A percentile compares a stretch with the other conserved stretches of the same genome.
phyloP scores from a whole-genome alignment of 2,888 invertebrate species.

The Lycophotia porphyrea region DNA sequence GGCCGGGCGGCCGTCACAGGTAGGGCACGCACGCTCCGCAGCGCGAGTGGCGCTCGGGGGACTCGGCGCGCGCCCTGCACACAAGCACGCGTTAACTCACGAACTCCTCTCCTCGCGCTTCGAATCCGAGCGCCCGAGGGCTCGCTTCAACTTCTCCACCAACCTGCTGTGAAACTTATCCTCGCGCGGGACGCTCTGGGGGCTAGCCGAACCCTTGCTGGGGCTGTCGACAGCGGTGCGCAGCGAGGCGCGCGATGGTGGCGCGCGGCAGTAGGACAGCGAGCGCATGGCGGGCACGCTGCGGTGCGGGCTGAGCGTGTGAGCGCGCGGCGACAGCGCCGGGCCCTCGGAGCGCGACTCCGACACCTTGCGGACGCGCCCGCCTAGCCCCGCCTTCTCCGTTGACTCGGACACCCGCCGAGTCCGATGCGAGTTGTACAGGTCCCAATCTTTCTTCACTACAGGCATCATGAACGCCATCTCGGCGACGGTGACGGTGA shows the following conservation, averaged over 20 bases:
- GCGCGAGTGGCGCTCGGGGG: conserved; percentile 85
- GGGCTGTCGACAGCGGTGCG: conserved; percentile 91
- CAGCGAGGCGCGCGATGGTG: conserved; percentile 91
- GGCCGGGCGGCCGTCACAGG: conserved; percentile 78
- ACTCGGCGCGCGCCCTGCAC: conserved; percentile 88
- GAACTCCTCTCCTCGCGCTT: conserved; percentile 87
- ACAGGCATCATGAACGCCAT: conserved; percentile 99
- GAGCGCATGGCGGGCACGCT: conserved; percentile 92
- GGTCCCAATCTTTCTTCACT: conserved; percentile 98
- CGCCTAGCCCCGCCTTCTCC: conserved; percentile 78
- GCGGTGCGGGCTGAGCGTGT: conserved; percentile 90
- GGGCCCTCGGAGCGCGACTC: conserved; percentile 94
- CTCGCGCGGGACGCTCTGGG: conserved; percentile 89
- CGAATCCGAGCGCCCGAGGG: conserved; percentile 91
- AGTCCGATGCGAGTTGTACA: conserved; percentile 95
- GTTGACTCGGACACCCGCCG: conserved; percentile 94
- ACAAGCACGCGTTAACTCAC: conserved; percentile 89
- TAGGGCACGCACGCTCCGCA: conserved; percentile 88
- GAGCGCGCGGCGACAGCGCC: conserved; percentile 91
- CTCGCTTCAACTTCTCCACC: conserved; percentile 94
- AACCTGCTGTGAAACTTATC: conserved; percentile 95
- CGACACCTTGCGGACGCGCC: conserved; percentile 93
- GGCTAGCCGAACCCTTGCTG: conserved; percentile 92
- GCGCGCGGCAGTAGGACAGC: conserved; percentile 88
- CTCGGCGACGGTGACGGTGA: conserved; percentile 84